A percentile compares a stretch with the other conserved stretches of the same genome.
phyloP scores from a whole-genome alignment of 2,113 vertebrate species.

The Zonotrichia leucophrys region DNA sequence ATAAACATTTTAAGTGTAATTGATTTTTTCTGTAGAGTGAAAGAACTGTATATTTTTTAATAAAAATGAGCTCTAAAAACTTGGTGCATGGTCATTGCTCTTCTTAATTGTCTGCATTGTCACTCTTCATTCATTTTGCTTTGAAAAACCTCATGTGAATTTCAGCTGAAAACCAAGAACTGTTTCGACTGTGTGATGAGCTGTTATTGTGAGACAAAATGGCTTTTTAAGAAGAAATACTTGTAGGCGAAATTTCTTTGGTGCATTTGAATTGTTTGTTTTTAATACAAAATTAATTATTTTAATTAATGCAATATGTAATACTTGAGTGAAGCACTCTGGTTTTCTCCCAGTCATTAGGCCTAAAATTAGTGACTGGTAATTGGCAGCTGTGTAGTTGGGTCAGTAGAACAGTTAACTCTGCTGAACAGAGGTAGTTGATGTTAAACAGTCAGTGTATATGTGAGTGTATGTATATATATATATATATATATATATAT shows the following conservation, averaged over 20 bases:
- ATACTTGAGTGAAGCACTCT: not conserved
- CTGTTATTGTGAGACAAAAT: not conserved
- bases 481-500: not conserved
- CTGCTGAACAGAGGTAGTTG: not conserved
- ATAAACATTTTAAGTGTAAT: not conserved
- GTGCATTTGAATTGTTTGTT: not conserved
- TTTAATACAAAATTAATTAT: not conserved
- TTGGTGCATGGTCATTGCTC: conserved; percentile 12
- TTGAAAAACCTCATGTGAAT: not conserved
- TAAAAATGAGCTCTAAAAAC: conserved; percentile 41
- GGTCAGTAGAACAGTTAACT: not conserved
- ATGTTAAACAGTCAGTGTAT: not conserved
- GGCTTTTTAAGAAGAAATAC: not conserved
- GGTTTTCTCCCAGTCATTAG: not conserved
- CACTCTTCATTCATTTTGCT: not conserved
- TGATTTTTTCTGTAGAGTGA: not conserved
- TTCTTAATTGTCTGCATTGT: conserved; percentile 5
- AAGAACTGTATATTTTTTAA: conserved; percentile 30
- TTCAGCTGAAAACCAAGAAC: not conserved
- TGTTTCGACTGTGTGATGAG: not conserved
- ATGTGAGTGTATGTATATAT: too few relatives aligned
- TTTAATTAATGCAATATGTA: not conserved
- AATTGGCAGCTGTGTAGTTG: not conserved
- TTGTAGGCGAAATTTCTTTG: not conserved
- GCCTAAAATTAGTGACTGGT: not conserved